Evolutionary conservation across 1,140 invertebrate genomes (phyloP).

Genomic region (Drosophila mauritiana): DNA sequence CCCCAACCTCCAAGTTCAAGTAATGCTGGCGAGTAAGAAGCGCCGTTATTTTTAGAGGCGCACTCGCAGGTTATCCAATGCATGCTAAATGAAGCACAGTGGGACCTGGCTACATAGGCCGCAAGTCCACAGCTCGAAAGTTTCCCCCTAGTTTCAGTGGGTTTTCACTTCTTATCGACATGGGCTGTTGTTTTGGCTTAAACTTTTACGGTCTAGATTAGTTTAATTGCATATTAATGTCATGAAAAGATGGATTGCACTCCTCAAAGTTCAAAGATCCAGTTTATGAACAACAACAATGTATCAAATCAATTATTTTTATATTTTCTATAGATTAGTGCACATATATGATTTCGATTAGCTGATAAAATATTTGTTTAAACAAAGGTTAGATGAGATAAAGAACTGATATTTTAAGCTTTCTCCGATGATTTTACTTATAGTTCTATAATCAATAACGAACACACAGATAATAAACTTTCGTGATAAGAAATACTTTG

Average conservation of each 20-base stretch:
- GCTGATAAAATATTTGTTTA: too few species aligned
- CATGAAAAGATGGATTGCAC: neutral
- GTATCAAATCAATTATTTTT: too few species aligned
- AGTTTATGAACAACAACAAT: neutral
- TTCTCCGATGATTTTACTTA: too few species aligned
- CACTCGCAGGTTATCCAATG: slow-evolving; percentile 39
- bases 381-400: too few species aligned
- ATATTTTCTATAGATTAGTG: too few species aligned
- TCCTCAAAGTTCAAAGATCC: neutral
- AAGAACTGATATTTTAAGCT: too few species aligned
- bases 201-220: neutral
- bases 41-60: slow-evolving; percentile 46
- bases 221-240: neutral
- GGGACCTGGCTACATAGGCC: neutral
- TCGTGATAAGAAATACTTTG: too few species aligned
- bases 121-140: neutral
- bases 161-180: neutral
- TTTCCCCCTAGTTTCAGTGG: neutral
- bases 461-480: too few species aligned
- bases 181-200: neutral
- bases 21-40: slow-evolving; percentile 31
- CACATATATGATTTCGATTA: too few species aligned
- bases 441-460: too few species aligned
- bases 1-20: slow-evolving; percentile 27
- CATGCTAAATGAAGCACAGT: slow-evolving; percentile 48